A percentile compares a stretch with the other conserved stretches of the same genome.
phyloP scores from a whole-genome alignment of 2,797 vertebrate species.

The Lerista edwardsae region DNA sequence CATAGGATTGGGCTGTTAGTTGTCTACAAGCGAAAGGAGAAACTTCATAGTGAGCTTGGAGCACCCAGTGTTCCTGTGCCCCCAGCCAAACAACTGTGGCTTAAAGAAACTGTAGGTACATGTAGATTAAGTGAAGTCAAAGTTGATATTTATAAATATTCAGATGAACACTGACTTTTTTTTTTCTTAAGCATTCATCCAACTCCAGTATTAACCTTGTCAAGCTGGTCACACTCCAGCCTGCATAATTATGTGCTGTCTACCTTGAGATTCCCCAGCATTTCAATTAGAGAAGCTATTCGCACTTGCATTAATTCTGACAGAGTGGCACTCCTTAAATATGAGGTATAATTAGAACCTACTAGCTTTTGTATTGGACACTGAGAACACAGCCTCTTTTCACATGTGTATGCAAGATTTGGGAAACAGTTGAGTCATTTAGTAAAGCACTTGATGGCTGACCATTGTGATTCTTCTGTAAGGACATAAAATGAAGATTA shows the following conservation, averaged over 20 bases:
- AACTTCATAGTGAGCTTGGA: neutral
- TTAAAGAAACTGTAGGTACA: neutral
- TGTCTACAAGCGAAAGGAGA: neutral
- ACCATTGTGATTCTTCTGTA: neutral
- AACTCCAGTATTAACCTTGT: slow-evolving; percentile 28
- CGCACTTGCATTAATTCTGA: slow-evolving; percentile 14
- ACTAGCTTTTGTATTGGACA: slow-evolving; percentile 10
- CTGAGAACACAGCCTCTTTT: neutral
- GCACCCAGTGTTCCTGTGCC: neutral
- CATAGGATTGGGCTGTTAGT: neutral
- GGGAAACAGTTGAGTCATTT: neutral
- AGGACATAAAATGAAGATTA: neutral
- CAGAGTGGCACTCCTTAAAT: slow-evolving; percentile 11
- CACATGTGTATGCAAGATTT: neutral
- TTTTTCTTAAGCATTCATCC: slow-evolving; percentile 1
- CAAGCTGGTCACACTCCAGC: slow-evolving; percentile 12
- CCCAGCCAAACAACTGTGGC: neutral
- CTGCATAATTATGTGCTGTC: slow-evolving; percentile 26
- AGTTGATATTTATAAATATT: slow-evolving; percentile 40
- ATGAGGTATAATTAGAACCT: slow-evolving; percentile 27
- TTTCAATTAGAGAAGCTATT: slow-evolving; percentile 29
- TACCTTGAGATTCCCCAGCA: slow-evolving; percentile 27
- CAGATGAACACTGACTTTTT: neutral
- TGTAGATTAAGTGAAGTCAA: slow-evolving; percentile 20
- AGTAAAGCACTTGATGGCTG: neutral